Conservation (phyloP, 2,113 vertebrate genomes). For the Cololabis saira region DNA sequence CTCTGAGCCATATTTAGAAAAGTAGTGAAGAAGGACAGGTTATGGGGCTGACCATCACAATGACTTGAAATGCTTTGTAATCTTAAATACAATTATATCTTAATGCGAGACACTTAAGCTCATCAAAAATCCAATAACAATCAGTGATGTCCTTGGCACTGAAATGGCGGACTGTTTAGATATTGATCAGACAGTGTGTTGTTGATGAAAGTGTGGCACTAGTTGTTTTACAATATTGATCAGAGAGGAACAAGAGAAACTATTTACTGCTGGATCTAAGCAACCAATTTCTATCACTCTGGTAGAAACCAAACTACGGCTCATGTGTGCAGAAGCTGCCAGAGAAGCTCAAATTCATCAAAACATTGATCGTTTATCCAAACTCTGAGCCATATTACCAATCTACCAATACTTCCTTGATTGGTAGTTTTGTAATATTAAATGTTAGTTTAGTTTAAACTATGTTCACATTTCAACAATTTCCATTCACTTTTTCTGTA, state of each 20-base stretch:
- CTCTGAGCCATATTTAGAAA: neutral
- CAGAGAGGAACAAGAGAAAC: conserved; percentile 45
- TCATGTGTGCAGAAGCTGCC: neutral
- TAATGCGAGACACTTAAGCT: conserved; percentile 74
- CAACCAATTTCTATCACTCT: conserved; percentile 14
- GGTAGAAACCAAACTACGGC: neutral
- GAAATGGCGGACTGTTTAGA: conserved; percentile 69
- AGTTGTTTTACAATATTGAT: conserved; percentile 78
- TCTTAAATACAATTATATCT: conserved; percentile 76
- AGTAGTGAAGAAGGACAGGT: conserved; percentile 36
- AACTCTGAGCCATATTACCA: no score
- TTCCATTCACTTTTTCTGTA: no score
- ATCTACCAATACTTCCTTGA: no score
- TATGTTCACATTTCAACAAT: no score
- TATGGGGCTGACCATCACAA: conserved; percentile 28
- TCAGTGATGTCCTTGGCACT: conserved; percentile 79
- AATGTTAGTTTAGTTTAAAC: no score
- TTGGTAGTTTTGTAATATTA: no score
- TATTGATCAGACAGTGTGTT: conserved; percentile 68
- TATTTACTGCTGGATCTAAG: conserved; percentile 50
- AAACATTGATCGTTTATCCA: no score
- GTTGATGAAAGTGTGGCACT: conserved; percentile 65
- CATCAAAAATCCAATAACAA: conserved; percentile 82
- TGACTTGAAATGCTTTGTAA: conserved; percentile 52
- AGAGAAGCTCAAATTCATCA: neutral